Evolutionary conservation across 2,797 vertebrate species (phyloP).

Genomic region (Lophotriccus pileatus): DNA sequence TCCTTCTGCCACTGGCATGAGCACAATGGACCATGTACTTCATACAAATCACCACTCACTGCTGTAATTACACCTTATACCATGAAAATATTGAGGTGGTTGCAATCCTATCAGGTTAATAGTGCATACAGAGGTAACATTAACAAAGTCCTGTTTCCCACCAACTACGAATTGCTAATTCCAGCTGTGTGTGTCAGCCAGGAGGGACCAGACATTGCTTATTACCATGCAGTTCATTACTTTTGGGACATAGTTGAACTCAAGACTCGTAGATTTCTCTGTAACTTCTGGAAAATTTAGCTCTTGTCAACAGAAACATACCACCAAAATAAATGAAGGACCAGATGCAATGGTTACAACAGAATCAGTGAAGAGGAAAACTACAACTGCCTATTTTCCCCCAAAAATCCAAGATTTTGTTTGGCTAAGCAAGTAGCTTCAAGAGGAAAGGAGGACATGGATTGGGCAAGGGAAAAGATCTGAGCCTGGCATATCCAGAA

Average conservation of each 20-base stretch:
- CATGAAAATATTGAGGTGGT: background rate
- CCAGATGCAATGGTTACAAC: background rate
- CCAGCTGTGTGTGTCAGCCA: background rate
- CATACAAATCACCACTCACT: background rate
- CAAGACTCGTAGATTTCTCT: background rate
- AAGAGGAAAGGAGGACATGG: background rate
- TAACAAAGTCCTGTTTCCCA: background rate
- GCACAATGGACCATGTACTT: background rate
- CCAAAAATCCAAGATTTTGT: background rate
- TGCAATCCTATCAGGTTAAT: background rate
- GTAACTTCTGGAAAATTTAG: background rate
- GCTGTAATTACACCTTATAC: background rate
- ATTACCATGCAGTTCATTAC: background rate
- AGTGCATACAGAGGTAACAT: background rate
- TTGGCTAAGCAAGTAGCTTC: background rate
- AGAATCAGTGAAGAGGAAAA: background rate
- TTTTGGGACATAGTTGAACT: background rate
- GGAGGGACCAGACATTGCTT: background rate
- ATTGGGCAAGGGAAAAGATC: background rate
- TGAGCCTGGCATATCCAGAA: background rate
- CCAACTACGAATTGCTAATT: background rate
- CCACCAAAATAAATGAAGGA: background rate
- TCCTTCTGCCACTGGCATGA: background rate
- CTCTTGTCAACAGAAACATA: background rate
- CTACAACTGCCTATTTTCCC: background rate